Base-by-base conservation (phyloP, 1,140 invertebrate species). In the Battus philenor region DNA sequence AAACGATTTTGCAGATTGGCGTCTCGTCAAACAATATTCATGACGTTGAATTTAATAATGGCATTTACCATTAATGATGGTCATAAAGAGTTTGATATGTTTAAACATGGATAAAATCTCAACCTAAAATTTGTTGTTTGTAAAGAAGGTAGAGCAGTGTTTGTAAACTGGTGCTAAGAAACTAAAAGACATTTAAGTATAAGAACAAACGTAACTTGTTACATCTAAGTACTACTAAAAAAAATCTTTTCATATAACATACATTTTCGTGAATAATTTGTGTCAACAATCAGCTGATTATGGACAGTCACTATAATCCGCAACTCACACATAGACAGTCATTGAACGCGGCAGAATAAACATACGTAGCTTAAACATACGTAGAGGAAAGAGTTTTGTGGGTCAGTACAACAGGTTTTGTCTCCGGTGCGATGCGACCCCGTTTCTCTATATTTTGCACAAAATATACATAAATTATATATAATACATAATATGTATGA, bases 371-470 rank as follows among this genome's bases (percentile, higher is more conserved):
- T 12, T 16, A 12, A 50, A 39, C 54, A 54, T 55, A 55, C 11
- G 57, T 53, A 39, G 27, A 20, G 39, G 46, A 56, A 54, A 54
- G 54, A 58, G 58, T 49, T 61, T 57, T 60, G 56, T 67, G 54
- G 64, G 57, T 49, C 64, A 63, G 8, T 22, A 26, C 56, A 30
- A 61, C 65, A 55, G 65, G 61, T 68, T 68, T 54, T 29, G 29
- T 44, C 13, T 20, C 15, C 13, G 15, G 32, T 31, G 13, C 18
- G 20, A 53, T 49, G 33, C 50, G 59, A 53, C 60, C 54, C 32
- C 52, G 48, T 61, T 64, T 50, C 45, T 11, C 44, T 30, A 30
- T 20, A 56, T 47, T 9, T 39, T 12, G 22, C 12, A 39, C 22
- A 26, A 15, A 39, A 39, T 6, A 26, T 10, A 17, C 22, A 41